Evolutionary conservation across 2,888 invertebrate species (phyloP).

Genomic region (Pharmacophagus antenor): DNA sequence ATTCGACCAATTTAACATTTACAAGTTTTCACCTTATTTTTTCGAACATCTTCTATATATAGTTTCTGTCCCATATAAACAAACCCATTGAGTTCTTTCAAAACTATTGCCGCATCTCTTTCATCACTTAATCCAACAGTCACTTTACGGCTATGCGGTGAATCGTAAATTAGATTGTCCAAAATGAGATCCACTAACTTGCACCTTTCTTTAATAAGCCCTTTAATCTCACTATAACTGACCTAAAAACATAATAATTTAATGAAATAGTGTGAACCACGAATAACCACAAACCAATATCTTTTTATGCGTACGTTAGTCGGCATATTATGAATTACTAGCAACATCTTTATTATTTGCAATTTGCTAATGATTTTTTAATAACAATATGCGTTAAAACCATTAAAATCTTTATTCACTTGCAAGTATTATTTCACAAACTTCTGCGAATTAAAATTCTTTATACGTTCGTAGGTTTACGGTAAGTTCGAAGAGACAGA

Average conservation of each 20-base stretch:
- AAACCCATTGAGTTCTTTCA: slow-evolving; percentile 42
- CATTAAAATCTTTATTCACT: neutral
- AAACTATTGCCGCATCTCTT: slow-evolving; percentile 41
- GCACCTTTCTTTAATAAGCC: slow-evolving; percentile 41
- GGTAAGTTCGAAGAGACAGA: too few relatives aligned
- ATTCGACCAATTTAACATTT: neutral
- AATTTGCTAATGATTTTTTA: neutral
- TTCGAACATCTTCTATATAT: slow-evolving; percentile 42
- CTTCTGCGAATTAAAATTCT: too few relatives aligned
- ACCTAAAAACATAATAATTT: slow-evolving; percentile 34
- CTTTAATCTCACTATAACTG: slow-evolving; percentile 38
- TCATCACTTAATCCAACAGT: slow-evolving; percentile 46
- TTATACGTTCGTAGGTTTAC: too few relatives aligned
- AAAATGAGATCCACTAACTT: slow-evolving; percentile 42
- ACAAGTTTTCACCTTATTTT: slow-evolving; percentile 37
- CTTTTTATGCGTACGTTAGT: slow-evolving; percentile 36
- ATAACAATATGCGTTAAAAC: neutral
- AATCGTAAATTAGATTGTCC: slow-evolving; percentile 42
- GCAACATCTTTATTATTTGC: slow-evolving; percentile 38
- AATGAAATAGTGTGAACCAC: neutral
- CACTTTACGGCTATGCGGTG: slow-evolving; percentile 37
- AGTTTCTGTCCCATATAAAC: slow-evolving; percentile 38
- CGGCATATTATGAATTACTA: slow-evolving; percentile 46
- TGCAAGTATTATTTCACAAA: too few relatives aligned
- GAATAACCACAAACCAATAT: neutral